Evolutionary conservation across 64 coral and sea anemone genomes (phyloP), one percentile per base, ranked within the genome.

Genomic region (Orbicella faveolata): DNA sequence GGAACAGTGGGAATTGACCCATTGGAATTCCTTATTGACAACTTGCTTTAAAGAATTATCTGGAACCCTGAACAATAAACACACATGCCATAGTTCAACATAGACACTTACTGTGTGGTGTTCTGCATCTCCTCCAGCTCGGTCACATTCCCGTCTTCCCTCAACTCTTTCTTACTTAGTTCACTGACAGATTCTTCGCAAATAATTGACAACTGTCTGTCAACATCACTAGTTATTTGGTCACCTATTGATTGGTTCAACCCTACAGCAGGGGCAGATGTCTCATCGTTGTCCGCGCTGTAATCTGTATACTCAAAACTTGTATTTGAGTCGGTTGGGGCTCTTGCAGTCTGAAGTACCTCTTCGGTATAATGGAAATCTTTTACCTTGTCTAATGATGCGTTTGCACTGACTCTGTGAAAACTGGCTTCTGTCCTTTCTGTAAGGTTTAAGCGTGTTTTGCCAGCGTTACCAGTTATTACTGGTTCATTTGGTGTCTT

Each of bases 261-360:
- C 5, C n/a, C 79, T 10, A 66, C 21, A 26, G 68, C 79, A 75
- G 17, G 74, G 80, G 79, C 73, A 44, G 79, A 76, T 12, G 51
- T 84, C 26, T 75, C 69, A 75, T 91, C 79, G 35, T 74, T 75
- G 68, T 69, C 69, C 25, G 57, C 34, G 9, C 21, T 70, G 67
- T 70, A 23, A n/a, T 70, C 21, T 70, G 25, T 26, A 70, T 5
- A 10, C 67, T 70, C 67, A 70, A 70, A 21, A 26, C 20, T 10
- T 10, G 23, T 11, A 25, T 70, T 70, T 70, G 67, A n/a, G 10
- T 1, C 33, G 21, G n/a, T 2, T 11, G 21, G 10, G 9, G n/a
- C 67, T 70, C 67, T 70, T 0, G 67, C 9, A 25, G 67, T 25
- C 21, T 70, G 67, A 33, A 26, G 21, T 25, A 26, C n/a, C 11